Base-by-base conservation (phyloP, 2,888 invertebrate genomes). In the Mycogona germanica region DNA sequence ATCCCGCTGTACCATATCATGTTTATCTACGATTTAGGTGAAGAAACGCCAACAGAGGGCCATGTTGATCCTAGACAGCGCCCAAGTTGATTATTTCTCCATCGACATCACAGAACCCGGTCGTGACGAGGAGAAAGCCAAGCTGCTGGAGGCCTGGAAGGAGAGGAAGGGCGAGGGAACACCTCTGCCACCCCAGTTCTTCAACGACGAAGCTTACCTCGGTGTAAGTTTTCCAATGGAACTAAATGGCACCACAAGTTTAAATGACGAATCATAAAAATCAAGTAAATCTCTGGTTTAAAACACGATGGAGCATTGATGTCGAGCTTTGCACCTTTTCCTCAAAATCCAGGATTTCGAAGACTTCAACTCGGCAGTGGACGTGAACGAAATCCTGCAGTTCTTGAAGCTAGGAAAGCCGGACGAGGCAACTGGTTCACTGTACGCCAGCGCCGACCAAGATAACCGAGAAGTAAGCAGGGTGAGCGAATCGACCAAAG, bases 101-200 rank as follows among this genome's bases (percentile, higher is more conserved):
- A 82, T 97, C 66, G 97, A 97, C 72, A 93, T 97, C 66, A 86
- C 95, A 48, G 93, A 93, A 70, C 92, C 95, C 19, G 88, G 86
- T 50, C 82, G 81, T 67, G 92, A 92, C 70, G 73, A 79, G 56
- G 84, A 87, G 62, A 87, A 89, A 71, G 86, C 87, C 63, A 86
- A 87, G 66, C 93, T 97, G 92, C 87, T 89, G 71, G 81, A 78
- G 65, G 87, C 89, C 69, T 71, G 70, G 42, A 67, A 68, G 51
- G 60, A 63, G 42, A 58, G 57, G 45, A 80, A 85, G 50, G 51
- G 78, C 64, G 81, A 83, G 44, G 78, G 83, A 67, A 82, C 86
- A 63, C 81, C 89, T 49, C 72, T 91, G 65, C 92, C 95, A 42
- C 96, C 96, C 55, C 97, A 97, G 72, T 76, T 97, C 62, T 96